Percentiles rank a stretch among this genome's conserved stretches.
Evolutionary conservation across 1,140 invertebrate genomes (phyloP).

Genomic region (Caenorhabditis briggsae): DNA sequence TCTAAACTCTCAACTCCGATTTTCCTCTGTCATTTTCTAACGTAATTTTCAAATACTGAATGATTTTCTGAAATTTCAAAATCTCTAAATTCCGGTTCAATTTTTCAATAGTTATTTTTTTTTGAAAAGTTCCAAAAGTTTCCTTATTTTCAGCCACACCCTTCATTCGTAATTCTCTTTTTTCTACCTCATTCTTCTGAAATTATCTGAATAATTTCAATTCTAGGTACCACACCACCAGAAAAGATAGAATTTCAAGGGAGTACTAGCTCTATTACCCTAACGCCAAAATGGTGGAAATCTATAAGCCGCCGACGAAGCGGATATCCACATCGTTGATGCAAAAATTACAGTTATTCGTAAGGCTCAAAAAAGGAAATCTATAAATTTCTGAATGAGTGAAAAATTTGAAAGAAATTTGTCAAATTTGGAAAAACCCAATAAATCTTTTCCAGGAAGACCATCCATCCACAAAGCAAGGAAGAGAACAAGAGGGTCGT

Average conservation of each 20-base stretch:
- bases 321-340: slow-evolving; percentile 44
- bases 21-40: too few species aligned
- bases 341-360: slow-evolving; percentile 56
- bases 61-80: too few species aligned
- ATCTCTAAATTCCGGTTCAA: too few species aligned
- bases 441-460: slow-evolving; percentile 61
- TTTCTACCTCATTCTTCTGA: too few species aligned
- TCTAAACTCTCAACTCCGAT: too few species aligned
- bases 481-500: slow-evolving; percentile 61
- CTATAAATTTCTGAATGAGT: neutral
- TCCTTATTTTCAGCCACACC: too few species aligned
- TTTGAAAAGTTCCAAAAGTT: too few species aligned
- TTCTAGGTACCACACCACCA: neutral
- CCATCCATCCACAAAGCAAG: slow-evolving; percentile 61
- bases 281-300: slow-evolving; percentile 32
- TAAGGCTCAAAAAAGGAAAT: neutral
- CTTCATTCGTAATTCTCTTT: too few species aligned
- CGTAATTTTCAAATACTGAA: too few species aligned
- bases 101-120: too few species aligned
- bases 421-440: neutral
- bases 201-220: neutral
- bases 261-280: too few species aligned
- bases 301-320: slow-evolving; percentile 22
- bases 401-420: neutral
- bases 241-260: too few species aligned